These are phyloP conservation scores for Heliconius eleuchia DNA, from an alignment of 1,140 invertebrate genomes.

Conservation along the genomic window DNA sequence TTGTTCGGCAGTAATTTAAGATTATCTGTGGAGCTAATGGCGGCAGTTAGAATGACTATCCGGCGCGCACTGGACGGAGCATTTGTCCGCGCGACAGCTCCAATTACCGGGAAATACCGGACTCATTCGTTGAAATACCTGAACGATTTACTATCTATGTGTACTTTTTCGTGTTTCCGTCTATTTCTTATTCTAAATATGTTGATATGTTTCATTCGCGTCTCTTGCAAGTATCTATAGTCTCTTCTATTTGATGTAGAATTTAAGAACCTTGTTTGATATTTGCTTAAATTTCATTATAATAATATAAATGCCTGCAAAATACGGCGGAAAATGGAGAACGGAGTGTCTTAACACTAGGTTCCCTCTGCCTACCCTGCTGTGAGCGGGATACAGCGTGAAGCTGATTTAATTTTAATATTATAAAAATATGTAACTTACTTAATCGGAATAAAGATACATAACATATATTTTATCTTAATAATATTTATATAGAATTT, in stretches of 20 bases:
- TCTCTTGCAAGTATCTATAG: no score
- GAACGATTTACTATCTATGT: constrained; percentile 56
- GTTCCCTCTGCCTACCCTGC: no score
- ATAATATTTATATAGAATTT: background rate
- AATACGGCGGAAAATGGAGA: no score
- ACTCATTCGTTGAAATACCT: constrained; percentile 71
- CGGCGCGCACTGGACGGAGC: constrained; percentile 57
- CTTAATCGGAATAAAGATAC: no score
- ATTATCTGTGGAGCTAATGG: constrained; percentile 68
- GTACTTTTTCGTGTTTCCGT: background rate
- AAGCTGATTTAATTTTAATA: no score
- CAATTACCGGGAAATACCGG: constrained; percentile 72
- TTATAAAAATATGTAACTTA: no score
- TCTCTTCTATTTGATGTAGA: background rate
- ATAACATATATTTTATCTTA: no score
- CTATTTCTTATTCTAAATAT: constrained; percentile 3
- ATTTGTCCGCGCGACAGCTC: constrained; percentile 57
- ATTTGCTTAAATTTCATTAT: background rate
- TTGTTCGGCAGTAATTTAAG: constrained; percentile 59
- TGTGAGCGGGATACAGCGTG: no score
- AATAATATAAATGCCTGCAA: no score
- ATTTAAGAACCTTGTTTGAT: background rate
- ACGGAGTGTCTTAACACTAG: no score
- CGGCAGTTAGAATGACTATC: constrained; percentile 70
- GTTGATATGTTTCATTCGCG: background rate